These are phyloP conservation scores for Pogona vitticeps DNA, from an alignment of 2,113 vertebrate species.

Conservation along the genomic window DNA sequence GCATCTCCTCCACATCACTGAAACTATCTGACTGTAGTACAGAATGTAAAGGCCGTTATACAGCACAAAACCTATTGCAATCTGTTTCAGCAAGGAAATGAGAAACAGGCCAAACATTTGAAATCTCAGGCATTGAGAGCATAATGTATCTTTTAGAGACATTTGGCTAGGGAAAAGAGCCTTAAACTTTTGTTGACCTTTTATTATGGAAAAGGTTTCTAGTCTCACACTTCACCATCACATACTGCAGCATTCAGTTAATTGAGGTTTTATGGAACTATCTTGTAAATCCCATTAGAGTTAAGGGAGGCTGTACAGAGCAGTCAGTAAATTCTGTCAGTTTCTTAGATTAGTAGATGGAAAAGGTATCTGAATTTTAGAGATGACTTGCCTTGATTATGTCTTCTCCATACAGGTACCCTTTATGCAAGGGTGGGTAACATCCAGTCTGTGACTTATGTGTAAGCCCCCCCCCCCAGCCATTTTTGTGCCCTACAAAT, in stretches of 20 bases:
- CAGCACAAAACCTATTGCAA: accelerated
- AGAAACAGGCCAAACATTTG: not conserved
- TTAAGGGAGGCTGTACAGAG: not conserved
- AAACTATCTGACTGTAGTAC: not conserved
- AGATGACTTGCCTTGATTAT: not conserved
- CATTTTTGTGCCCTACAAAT: not conserved
- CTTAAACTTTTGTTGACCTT: not conserved
- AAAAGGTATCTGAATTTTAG: not conserved
- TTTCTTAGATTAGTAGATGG: conserved; percentile 19
- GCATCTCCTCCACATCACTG: not conserved
- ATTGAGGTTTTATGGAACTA: not conserved
- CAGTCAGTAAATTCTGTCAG: not conserved
- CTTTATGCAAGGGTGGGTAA: not conserved
- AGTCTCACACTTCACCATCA: not conserved
- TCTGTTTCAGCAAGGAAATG: not conserved
- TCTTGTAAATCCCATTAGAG: not conserved
- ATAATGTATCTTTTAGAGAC: not conserved
- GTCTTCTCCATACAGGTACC: not conserved
- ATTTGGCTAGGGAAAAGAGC: conserved; percentile 8
- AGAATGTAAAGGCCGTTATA: not conserved
- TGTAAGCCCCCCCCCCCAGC: too few relatives aligned
- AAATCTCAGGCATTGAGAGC: not conserved
- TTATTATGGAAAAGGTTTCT: not conserved
- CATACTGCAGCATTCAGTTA: not conserved
- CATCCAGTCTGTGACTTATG: too few relatives aligned